phyloP scores from a whole-genome alignment of 2,888 invertebrate genomes.

The Palloptera scutellata region DNA sequence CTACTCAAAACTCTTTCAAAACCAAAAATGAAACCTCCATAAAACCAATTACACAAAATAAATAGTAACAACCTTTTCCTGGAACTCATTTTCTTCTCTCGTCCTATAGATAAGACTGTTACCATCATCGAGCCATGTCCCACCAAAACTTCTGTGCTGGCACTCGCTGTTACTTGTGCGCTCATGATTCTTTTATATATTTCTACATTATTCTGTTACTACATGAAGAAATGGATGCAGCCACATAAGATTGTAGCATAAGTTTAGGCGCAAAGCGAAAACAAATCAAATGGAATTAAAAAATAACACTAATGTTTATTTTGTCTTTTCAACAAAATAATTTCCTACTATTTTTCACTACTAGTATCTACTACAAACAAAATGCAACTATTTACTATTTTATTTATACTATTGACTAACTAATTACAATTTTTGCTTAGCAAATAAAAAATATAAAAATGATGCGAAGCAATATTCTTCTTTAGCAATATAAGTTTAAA shows the following conservation, averaged over 20 bases:
- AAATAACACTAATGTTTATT: not conserved
- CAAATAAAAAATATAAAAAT: conserved; percentile 1
- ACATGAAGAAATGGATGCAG: conserved; percentile 90
- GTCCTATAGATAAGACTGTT: conserved; percentile 81
- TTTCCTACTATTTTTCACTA: not conserved
- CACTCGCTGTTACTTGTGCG: conserved; percentile 89
- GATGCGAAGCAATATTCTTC: conserved; percentile 11
- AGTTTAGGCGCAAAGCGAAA: conserved; percentile 43
- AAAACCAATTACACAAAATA: not conserved
- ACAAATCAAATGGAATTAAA: conserved; percentile 12
- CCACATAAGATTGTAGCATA: conserved; percentile 83
- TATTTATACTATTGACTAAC: no score
- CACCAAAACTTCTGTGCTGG: conserved; percentile 89
- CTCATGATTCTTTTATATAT: conserved; percentile 88
- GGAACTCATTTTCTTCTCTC: not conserved
- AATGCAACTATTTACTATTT: no score
- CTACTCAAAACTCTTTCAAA: conserved; percentile 2
- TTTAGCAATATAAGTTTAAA: conserved; percentile 14
- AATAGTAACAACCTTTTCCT: not conserved
- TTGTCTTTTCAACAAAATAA: conserved; percentile 1
- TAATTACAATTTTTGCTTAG: conserved; percentile 12
- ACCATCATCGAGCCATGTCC: conserved; percentile 92
- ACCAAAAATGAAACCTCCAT: not conserved
- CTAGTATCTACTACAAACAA: no score
- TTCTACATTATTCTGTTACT: conserved; percentile 90